Evolutionary conservation across 1,140 invertebrate genomes (phyloP), one percentile per base, ranked within the genome.

Genomic region (Limonius californicus): DNA sequence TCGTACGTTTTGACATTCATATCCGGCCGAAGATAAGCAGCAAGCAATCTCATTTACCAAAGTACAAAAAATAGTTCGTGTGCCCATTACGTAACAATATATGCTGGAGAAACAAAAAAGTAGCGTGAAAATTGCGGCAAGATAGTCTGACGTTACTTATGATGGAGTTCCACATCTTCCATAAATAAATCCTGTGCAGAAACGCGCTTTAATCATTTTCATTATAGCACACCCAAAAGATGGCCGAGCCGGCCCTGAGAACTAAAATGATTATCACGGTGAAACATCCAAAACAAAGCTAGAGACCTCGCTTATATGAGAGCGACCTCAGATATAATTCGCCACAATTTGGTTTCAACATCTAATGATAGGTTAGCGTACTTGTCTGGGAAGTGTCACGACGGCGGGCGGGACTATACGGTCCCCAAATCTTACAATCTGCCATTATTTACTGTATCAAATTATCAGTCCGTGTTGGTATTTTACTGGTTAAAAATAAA

Each of bases 261-360:
- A 50, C 14, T 50, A 21, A 50, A 50, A 50, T 18, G 16, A 50
- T 50, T 50, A 50, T 50, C 14, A 18, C 16, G 45, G 16, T 21
- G 16, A 50, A 50, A 18, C 45, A 50, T 50, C 45, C n/a, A 21
- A 18, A 50, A 50, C 16, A 39, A 39, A 39, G 35, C n/a, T 39
- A 39, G 35, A 39, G 35, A 39, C 35, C 35, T 39, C 35, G 45
- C 45, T 50, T 45, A 21, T 50, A 50, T 21, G 45, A 18, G 45
- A 50, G 45, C 45, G 45, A 50, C 45, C 45, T 50, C 45, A 39
- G 32, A 20, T 43, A 70, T 68, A 70, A 70, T 70, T 64, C 50
- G 66, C 58, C 66, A 70, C 66, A 70, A 70, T 68, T 70, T 70
- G 53, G 68, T 70, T 70, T 63, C 68, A 67, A 66, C 66, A 66